Evolutionary conservation across 1,140 invertebrate species (phyloP), one percentile per base, ranked within the genome.

Genomic region (Pollicipes pollicipes): DNA sequence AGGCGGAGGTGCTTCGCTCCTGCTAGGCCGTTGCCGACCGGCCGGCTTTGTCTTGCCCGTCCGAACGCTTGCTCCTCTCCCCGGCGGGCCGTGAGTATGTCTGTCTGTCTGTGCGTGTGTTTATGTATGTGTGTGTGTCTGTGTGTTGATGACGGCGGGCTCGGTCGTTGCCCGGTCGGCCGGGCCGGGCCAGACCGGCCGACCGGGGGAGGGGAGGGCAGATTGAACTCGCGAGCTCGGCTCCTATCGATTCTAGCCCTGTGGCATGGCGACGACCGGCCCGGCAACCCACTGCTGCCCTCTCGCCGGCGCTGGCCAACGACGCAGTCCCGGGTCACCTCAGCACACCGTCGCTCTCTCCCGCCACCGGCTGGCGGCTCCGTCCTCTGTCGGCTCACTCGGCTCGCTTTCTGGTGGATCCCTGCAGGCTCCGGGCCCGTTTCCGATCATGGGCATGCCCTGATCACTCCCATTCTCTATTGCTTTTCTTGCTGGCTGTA

Each of bases 241-340:
- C 27, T n/a, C 6, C 21, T 68, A 10, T 69, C 0, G 31, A 27
- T 64, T 3, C 30, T n/a, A n/a, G n/a, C 64, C 30, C 21, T 45
- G 68, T n/a, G 4, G 13, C 66, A 24, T 24, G 28, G 17, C 0
- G 29, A 24, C 28, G 27, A 4, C 8, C 58, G 29, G 30, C 70
- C n/a, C n/a, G n/a, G n/a, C n/a, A n/a, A 45, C 21, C 27, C 70
- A 37, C 64, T 67, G 31, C 30, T 58, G 68, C 63, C 27, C n/a
- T n/a, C 70, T 67, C 64, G 45, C 64, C 30, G 66, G 68, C 64
- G 27, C 58, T n/a, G 35, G 27, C 58, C 45, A 66, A 68, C n/a
- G 27, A 24, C 17, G 37, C 70, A 24, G 31, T 66, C 64, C 32
- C 28, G n/a, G 29, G 26, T 30, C 17, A 64, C 66, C 68, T 58